These are phyloP conservation scores for Oryzias curvinotus DNA, from an alignment of 2,113 vertebrate species.

Conservation along the genomic window DNA sequence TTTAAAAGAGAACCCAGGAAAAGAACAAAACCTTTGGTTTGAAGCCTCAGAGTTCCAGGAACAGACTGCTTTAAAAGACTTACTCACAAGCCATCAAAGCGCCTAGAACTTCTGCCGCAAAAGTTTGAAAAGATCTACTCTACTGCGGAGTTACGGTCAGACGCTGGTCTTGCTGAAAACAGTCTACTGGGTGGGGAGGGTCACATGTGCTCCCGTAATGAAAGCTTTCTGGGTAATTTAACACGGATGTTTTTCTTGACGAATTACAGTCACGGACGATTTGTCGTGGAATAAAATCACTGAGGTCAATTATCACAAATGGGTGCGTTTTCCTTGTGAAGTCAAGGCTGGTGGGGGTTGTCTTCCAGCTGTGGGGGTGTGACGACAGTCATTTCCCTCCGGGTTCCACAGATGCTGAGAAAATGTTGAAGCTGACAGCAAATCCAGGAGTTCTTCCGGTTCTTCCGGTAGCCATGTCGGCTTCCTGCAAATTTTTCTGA, in stretches of 20 bases:
- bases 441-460: neutral
- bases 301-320: slow-evolving; percentile 41
- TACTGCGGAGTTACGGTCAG: neutral
- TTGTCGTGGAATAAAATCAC: slow-evolving; percentile 39
- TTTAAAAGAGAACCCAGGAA: no score
- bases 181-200: neutral
- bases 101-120: no score
- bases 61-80: neutral
- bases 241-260: slow-evolving; percentile 47
- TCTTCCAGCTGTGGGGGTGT: slow-evolving; percentile 26
- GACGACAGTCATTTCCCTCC: slow-evolving; percentile 26
- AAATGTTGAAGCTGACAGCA: neutral
- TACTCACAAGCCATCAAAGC: neutral
- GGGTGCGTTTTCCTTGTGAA: slow-evolving; percentile 24
- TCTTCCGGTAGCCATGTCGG: neutral
- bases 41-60: no score
- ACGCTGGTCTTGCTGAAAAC: neutral
- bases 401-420: slow-evolving; percentile 12
- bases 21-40: no score
- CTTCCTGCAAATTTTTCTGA: neutral
- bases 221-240: slow-evolving; percentile 40
- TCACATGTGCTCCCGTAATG: slow-evolving; percentile 8
- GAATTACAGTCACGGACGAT: slow-evolving; percentile 45
- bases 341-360: neutral
- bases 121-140: neutral